Evolutionary conservation across 1,140 invertebrate species (phyloP), one percentile per base, ranked within the genome.

Genomic region (Leptoteleia sp.): DNA sequence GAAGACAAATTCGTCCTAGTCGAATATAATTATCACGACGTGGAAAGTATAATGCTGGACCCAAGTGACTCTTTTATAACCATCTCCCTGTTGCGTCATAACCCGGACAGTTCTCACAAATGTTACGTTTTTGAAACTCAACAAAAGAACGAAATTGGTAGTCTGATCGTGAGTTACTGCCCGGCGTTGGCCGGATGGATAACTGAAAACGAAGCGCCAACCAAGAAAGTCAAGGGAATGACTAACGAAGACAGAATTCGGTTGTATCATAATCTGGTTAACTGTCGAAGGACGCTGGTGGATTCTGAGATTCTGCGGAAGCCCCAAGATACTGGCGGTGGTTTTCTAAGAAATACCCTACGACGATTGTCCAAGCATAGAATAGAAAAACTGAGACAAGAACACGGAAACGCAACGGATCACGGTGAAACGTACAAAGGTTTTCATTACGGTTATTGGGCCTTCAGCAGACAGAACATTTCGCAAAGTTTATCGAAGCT

Each of bases 101-200:
- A 91, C 76, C 91, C 87, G 33, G 92, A 91, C 55, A 93, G 92
- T 80, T 91, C 91, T 37, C 94, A 93, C 90, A 96, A 96, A 80
- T 98, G 96, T 89, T 97, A 97, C 87, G 96, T 98, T 9, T 97
- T 98, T 84, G 97, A 98, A 87, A 97, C 96, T 0, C 85, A 91
- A 7, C 95, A 96, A 82, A 98, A 98, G 85, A 92, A 93, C 76
- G 96, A 98, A 90, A 97, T 98, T 62, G 97, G 96, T 3, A 96
- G 95, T 83, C 89, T 98, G 15, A 97, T 98, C 79, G 95, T 96
- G 1, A 96, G 96, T 33, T 98, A 98, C 85, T 97, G 93, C 81
- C 96, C 96, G 0, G 89, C 92, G 7, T 90, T 98, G 33, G 95
- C 95, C 3, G 93, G 93, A 25, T 97, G 96, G 93, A 93, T 98